Conservation (phyloP, 2,888 invertebrate species). For the Ophion ellenae region DNA sequence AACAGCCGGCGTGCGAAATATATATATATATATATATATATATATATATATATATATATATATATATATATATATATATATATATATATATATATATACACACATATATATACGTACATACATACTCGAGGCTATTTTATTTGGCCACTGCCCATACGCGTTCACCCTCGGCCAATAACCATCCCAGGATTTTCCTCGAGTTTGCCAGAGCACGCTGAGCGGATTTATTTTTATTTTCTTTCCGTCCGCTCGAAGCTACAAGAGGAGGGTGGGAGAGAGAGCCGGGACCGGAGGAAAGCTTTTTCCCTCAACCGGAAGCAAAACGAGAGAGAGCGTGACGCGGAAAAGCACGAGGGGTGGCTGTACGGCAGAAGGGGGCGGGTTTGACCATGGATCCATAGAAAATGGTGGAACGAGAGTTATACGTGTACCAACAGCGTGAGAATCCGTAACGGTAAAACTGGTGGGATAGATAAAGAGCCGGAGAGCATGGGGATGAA, state of each 20-base stretch:
- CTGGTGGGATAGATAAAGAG: conserved; percentile 52
- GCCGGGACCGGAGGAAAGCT: conserved; percentile 68
- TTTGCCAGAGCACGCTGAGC: conserved; percentile 35
- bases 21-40: too few species aligned
- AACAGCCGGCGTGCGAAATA: neutral
- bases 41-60: neutral
- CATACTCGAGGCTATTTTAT: conserved; percentile 15
- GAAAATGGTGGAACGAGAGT: conserved; percentile 67
- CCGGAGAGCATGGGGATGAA: conserved; percentile 39
- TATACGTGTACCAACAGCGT: conserved; percentile 60
- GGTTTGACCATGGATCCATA: conserved; percentile 71
- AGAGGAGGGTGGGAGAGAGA: conserved; percentile 71
- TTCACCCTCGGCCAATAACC: conserved; percentile 62
- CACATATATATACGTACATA: too few species aligned
- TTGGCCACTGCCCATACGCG: conserved; percentile 61
- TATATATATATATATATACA: neutral
- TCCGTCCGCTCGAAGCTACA: neutral
- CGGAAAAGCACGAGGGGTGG: conserved; percentile 56
- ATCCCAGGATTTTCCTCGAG: conserved; percentile 54
- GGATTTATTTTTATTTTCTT: conserved; percentile 3
- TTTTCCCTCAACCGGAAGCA: conserved; percentile 59
- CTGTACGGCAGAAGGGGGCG: conserved; percentile 63
- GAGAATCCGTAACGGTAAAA: conserved; percentile 53
- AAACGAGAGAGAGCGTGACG: conserved; percentile 55
- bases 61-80: neutral